Evolutionary conservation across 2,888 invertebrate species (phyloP).

Genomic region (Drosophila mettleri): DNA sequence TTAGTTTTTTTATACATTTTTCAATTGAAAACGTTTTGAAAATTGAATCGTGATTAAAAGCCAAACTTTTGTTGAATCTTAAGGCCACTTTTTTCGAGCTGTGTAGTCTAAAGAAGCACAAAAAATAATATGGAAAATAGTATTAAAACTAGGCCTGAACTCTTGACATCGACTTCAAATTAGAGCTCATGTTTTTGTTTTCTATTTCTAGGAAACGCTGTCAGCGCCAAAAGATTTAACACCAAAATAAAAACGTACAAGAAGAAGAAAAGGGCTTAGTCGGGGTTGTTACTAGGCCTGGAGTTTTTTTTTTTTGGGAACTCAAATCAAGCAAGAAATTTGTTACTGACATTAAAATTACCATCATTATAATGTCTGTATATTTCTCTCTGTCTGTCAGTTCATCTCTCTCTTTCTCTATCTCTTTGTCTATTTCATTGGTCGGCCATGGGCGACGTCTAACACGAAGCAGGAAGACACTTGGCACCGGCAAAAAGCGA

Average conservation of each 20-base stretch:
- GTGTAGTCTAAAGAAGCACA: constrained; percentile 1
- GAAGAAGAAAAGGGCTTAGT: constrained; percentile 1
- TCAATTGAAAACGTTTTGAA: background rate
- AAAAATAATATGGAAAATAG: background rate
- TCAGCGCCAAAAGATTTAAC: constrained; percentile 63
- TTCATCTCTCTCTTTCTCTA: background rate
- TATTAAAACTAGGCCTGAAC: constrained; percentile 32
- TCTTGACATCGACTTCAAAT: constrained; percentile 49
- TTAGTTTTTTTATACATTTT: too few relatives aligned
- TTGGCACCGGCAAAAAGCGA: constrained; percentile 54
- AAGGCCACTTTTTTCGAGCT: background rate
- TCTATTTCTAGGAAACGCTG: constrained; percentile 68
- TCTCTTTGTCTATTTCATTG: constrained; percentile 1
- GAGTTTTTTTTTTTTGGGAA: background rate
- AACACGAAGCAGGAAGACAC: constrained; percentile 68
- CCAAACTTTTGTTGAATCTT: background rate
- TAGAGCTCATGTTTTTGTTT: constrained; percentile 49
- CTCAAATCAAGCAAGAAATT: constrained; percentile 80
- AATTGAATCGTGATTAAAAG: background rate
- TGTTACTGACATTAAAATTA: constrained; percentile 81
- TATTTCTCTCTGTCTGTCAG: constrained; percentile 1
- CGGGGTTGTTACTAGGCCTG: constrained; percentile 18
- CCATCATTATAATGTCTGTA: constrained; percentile 76
- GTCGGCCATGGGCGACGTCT: constrained; percentile 30
- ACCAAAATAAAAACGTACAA: constrained; percentile 34